Conservation (phyloP, 2,888 invertebrate genomes). For the Ophion costatus region DNA sequence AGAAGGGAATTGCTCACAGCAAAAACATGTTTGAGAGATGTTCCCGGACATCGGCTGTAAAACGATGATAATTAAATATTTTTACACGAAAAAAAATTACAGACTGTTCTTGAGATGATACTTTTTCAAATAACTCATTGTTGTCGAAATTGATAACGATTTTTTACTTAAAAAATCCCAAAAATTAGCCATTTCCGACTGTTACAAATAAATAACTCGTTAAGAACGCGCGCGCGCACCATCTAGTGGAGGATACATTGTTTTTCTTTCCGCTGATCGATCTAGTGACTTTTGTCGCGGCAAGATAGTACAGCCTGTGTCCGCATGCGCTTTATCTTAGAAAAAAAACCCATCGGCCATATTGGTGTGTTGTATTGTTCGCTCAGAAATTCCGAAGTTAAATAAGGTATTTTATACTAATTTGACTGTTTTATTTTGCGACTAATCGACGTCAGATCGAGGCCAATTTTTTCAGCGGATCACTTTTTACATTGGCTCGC, state of each 20-base stretch:
- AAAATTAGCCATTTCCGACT: no score
- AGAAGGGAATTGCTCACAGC: no score
- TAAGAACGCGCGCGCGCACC: slow-evolving; percentile 28
- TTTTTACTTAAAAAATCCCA: no score
- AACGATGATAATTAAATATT: no score
- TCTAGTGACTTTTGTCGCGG: slow-evolving; percentile 71
- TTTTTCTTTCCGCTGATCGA: slow-evolving; percentile 28
- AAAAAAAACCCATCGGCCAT: slow-evolving; percentile 83
- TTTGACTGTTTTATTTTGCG: slow-evolving; percentile 57
- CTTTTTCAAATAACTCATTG: no score
- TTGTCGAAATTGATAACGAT: no score
- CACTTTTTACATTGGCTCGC: slow-evolving; percentile 9
- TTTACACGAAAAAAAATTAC: no score
- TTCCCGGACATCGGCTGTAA: no score
- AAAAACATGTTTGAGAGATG: no score
- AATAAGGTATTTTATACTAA: slow-evolving; percentile 79
- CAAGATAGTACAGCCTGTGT: slow-evolving; percentile 42
- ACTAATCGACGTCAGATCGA: slow-evolving; percentile 29
- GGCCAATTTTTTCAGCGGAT: slow-evolving; percentile 19
- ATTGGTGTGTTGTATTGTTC: slow-evolving; percentile 84
- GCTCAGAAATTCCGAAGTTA: slow-evolving; percentile 82
- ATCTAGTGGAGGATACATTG: slow-evolving; percentile 19
- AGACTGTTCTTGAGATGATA: no score
- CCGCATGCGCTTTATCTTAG: slow-evolving; percentile 79
- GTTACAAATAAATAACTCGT: neutral